Conservation (phyloP, 1,140 invertebrate genomes). For the Brachionus manjavacas region DNA sequence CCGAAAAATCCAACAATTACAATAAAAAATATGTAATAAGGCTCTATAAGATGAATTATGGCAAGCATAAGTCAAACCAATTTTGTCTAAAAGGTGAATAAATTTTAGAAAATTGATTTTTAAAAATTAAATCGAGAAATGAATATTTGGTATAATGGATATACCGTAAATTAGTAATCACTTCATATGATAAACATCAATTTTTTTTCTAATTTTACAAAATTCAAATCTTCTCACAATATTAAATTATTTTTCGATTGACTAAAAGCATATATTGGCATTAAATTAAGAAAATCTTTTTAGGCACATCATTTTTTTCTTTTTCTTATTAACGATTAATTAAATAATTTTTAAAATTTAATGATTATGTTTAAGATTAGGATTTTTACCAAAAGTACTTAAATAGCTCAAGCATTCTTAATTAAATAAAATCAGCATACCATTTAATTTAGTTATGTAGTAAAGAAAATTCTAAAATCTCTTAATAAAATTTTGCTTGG, state of each 20-base stretch:
- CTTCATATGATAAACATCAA: neutral
- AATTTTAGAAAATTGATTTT: neutral
- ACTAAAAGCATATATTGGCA: neutral
- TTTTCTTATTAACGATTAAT: neutral
- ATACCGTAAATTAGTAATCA: neutral
- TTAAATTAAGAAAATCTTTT: neutral
- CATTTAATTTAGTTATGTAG: neutral
- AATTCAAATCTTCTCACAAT: neutral
- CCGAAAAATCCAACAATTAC: constrained; percentile 8
- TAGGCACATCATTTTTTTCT: neutral
- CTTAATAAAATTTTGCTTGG: neutral
- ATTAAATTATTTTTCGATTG: neutral
- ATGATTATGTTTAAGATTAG: neutral
- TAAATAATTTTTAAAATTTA: neutral
- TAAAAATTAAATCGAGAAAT: neutral
- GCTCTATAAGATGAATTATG: constrained; percentile 1
- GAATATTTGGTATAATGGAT: too few relatives aligned
- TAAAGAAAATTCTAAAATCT: neutral
- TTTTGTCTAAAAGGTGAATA: neutral
- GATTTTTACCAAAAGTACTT: neutral
- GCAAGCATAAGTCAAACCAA: neutral
- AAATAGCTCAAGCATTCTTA: neutral
- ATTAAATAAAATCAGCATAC: neutral
- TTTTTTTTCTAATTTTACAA: neutral
- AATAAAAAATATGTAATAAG: neutral